phyloP scores from a whole-genome alignment of 2,888 invertebrate genomes.

The Iphiclides podalirius region DNA sequence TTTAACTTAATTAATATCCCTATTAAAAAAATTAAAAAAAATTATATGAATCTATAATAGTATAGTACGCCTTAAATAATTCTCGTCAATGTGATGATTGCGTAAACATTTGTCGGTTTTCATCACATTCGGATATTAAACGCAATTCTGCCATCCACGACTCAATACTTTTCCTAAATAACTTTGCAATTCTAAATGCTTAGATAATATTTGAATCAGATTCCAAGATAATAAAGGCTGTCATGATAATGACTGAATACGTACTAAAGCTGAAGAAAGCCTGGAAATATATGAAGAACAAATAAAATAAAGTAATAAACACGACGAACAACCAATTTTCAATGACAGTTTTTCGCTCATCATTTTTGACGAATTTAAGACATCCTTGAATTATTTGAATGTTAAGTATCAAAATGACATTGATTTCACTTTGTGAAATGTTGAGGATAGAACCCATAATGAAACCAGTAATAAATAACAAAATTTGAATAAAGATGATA shows the following conservation, averaged over 20 bases:
- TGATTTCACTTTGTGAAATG: slow-evolving; percentile 3
- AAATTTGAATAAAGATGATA: background rate
- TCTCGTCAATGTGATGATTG: slow-evolving; percentile 3
- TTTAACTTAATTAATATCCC: background rate
- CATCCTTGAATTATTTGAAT: slow-evolving; percentile 5
- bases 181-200: background rate
- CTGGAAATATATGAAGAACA: background rate
- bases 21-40: background rate
- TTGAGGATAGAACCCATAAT: background rate
- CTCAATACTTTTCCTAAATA: background rate
- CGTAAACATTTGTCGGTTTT: background rate
- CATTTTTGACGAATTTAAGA: background rate
- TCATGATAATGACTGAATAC: background rate
- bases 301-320: background rate
- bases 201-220: slow-evolving; percentile 9
- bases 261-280: background rate
- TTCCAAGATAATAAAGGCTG: background rate
- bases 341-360: background rate
- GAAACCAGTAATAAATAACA: background rate
- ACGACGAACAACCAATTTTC: slow-evolving; percentile 6
- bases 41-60: slow-evolving; percentile 1
- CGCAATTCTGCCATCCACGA: slow-evolving; percentile 5
- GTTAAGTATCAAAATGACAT: background rate
- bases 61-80: background rate
- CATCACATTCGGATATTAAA: background rate